phyloP scores from a whole-genome alignment of 2,113 vertebrate species.

The Ondatra zibethicus region DNA sequence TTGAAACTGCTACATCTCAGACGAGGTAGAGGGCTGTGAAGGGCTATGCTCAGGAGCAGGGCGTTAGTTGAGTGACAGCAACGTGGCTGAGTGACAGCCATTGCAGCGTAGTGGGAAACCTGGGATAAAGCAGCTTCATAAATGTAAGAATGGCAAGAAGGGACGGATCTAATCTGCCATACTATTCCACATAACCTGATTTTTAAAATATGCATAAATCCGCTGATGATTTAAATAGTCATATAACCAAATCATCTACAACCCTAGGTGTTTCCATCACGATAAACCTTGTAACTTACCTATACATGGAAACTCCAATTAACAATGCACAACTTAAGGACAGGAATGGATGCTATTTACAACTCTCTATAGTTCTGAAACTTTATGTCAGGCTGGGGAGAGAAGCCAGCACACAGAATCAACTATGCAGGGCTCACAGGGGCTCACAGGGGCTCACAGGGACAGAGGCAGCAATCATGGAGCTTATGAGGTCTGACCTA shows the following conservation, averaged over 20 bases:
- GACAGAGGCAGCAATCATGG: not conserved
- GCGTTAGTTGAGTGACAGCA: not conserved
- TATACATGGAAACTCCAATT: not conserved
- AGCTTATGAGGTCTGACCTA: no score
- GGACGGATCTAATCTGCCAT: not conserved
- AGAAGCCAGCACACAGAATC: not conserved
- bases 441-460: not conserved
- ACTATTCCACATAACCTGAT: not conserved
- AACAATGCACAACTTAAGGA: not conserved
- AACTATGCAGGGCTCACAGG: not conserved
- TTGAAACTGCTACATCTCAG: not conserved
- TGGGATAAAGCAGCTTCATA: not conserved
- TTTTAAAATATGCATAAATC: not conserved
- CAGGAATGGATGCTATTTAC: not conserved
- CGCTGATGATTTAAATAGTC: not conserved
- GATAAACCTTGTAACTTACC: not conserved
- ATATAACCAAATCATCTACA: not conserved
- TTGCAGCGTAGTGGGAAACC: rapidly evolving
- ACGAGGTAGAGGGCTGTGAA: not conserved
- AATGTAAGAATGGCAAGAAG: not conserved
- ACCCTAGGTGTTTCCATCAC: not conserved
- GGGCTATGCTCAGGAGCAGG: no score
- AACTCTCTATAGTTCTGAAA: not conserved
- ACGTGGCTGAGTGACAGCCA: not conserved
- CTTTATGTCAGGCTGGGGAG: not conserved